Evolutionary conservation across 2,113 vertebrate species (phyloP).

Genomic region (Burhinus oedicnemus): DNA sequence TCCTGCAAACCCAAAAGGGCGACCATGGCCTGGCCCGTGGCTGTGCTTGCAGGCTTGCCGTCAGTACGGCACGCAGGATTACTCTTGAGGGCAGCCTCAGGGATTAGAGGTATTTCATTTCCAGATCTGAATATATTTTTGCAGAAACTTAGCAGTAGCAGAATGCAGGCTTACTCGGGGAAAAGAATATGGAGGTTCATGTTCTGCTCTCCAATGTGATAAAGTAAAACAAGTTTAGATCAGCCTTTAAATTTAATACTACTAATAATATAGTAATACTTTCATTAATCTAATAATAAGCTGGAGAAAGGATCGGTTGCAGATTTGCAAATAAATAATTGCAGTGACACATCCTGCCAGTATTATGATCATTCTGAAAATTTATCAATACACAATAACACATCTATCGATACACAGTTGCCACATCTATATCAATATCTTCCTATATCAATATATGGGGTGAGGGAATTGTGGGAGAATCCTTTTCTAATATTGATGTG

Average conservation of each 20-base stretch:
- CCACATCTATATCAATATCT: not conserved
- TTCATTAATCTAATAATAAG: not conserved
- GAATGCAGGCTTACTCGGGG: not conserved
- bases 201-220: not conserved
- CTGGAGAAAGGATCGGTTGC: not conserved
- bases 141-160: not conserved
- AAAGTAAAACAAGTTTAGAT: not conserved
- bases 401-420: not conserved
- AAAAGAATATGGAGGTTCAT: not conserved
- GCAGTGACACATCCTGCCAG: not conserved
- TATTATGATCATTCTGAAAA: not conserved
- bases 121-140: not conserved
- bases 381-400: not conserved
- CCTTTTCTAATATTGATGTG: not conserved
- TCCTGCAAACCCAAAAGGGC: not conserved
- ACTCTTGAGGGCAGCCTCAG: not conserved
- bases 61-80: not conserved
- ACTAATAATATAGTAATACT: not conserved
- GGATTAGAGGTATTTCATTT: not conserved
- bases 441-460: not conserved
- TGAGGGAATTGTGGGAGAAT: not conserved
- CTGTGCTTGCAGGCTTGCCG: not conserved
- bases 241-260: not conserved
- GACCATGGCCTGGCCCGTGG: fast-evolving
- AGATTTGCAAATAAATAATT: not conserved